Evolutionary conservation across 2,888 invertebrate genomes (phyloP), one percentile per base, ranked within the genome.

Genomic region (Nemapogon koenigi): DNA sequence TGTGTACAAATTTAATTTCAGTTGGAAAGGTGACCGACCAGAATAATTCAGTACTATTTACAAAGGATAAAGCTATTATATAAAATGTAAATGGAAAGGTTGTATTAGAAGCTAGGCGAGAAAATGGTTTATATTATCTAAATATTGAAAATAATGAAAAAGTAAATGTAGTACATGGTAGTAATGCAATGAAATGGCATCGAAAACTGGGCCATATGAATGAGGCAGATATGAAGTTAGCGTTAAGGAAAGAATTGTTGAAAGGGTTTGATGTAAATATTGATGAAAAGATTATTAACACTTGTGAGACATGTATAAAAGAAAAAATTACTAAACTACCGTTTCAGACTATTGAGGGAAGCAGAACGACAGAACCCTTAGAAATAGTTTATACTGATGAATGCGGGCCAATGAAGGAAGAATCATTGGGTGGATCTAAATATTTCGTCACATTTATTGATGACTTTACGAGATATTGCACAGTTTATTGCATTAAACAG

Each of bases 181-280:
- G n/a, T n/a, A n/a, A n/a, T n/a, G n/a, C 10, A 41, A 6, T 41
- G 43, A 3, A 30, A 35, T 6, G 18, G 39, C 10, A 41, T 38
- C 4, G 35, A 32, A 32, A 43, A 45, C 39, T 45, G 43, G 29
- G 36, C 44, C 2, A 41, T 42, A n/a, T 45, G 43, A 30, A 45
- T 45, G 4, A 45, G 45, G 14, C 45, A 44, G 27, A 38, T 36
- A n/a, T 38, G 38, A 17, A 31, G 44, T 16, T 43, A 31, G 36
- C 40, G 40, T 25, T 26, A 41, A 26, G 43, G 43, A 14, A 44
- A 45, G n/a, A 19, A 41, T 47, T 15, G 37, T 44, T 6, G 16
- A 10, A 11, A 38, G 10, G 8, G 35, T 13, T 19, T 32, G 32
- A 18, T 16, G 32, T 32, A 32, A 32, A 19, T n/a, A n/a, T n/a